A percentile compares a stretch with the other conserved stretches of the same genome.
These are phyloP conservation scores for Mus spretus DNA, from an alignment of 2,797 vertebrate genomes.

Conservation along the genomic window DNA sequence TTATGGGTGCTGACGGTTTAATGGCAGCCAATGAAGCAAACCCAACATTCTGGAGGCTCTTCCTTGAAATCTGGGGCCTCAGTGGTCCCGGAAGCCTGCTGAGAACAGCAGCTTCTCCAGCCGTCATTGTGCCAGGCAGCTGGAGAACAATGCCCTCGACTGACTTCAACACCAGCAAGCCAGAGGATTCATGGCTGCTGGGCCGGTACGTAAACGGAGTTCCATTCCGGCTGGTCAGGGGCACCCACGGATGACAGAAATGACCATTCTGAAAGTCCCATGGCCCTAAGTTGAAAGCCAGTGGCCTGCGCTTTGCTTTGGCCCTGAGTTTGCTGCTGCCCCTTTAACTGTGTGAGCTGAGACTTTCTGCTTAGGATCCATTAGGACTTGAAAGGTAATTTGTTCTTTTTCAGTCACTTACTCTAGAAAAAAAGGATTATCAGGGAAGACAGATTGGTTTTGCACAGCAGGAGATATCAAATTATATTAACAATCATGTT, in stretches of 20 bases:
- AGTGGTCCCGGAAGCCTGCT: background rate
- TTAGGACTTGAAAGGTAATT: slow-evolving; percentile 52
- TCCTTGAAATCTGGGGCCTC: background rate
- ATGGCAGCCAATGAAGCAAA: background rate
- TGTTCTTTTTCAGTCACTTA: slow-evolving; percentile 48
- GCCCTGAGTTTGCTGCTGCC: background rate
- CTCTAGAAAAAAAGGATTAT: slow-evolving; percentile 3
- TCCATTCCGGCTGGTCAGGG: background rate
- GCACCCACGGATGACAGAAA: background rate
- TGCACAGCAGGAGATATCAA: slow-evolving; percentile 43
- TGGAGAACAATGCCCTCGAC: background rate
- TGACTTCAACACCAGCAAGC: background rate
- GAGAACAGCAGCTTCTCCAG: background rate
- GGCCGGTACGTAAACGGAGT: too few relatives aligned
- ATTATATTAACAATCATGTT: slow-evolving; percentile 39
- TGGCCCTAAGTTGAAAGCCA: background rate
- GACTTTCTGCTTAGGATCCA: background rate
- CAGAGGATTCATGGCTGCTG: background rate
- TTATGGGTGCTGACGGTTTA: background rate
- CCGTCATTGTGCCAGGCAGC: background rate
- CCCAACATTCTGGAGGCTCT: background rate
- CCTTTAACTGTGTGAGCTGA: slow-evolving; percentile 18
- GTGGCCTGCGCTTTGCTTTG: background rate
- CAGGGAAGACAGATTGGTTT: slow-evolving; percentile 50
- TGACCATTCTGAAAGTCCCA: background rate